Evolutionary conservation across 2,797 vertebrate species (phyloP), one percentile per base, ranked within the genome.

Genomic region (Botia kubotai): DNA sequence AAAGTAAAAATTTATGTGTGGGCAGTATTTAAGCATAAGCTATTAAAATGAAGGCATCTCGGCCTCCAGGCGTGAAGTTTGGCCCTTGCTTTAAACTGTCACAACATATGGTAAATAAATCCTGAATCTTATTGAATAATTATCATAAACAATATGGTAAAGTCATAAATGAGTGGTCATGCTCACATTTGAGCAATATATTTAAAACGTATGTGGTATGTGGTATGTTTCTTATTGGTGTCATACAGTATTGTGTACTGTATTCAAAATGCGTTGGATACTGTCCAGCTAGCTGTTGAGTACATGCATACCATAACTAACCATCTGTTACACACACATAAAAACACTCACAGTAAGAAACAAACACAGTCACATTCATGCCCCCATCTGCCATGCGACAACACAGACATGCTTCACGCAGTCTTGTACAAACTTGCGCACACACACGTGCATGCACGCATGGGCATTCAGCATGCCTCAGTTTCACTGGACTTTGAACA

Each of bases 321-420:
- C 83, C 83, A 85, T 82, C 72, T 85, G 80, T 85, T 80, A 80
- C 75, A 72, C 50, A 36, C 63, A 65, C 73, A 76, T 53, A 76
- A 63, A 57, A 75, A 84, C 78, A 79, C 75, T 74, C 50, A 52
- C 69, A 78, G 55, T 21, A 68, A 77, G 60, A 72, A 65, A 79
- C 76, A 73, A 58, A 84, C 82, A 82, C 73, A 82, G 76, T 52
- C 83, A 76, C 72, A 81, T 65, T 75, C 82, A 68, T 72, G 36
- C 80, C 67, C 63, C 58, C 65, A 65, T 77, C 80, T 79, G 60
- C 55, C 77, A 58, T 77, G 71, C 3, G 60, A 73, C 79, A 72
- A 68, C 76, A 79, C 62, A 72, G 73, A 82, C 60, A 82, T 80
- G 52, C 67, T 72, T 75, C 79, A 82, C 69, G 65, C 76, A 76